These are phyloP conservation scores for Aeoliscus strigatus DNA, from an alignment of 2,797 vertebrate genomes.

Conservation along the genomic window DNA sequence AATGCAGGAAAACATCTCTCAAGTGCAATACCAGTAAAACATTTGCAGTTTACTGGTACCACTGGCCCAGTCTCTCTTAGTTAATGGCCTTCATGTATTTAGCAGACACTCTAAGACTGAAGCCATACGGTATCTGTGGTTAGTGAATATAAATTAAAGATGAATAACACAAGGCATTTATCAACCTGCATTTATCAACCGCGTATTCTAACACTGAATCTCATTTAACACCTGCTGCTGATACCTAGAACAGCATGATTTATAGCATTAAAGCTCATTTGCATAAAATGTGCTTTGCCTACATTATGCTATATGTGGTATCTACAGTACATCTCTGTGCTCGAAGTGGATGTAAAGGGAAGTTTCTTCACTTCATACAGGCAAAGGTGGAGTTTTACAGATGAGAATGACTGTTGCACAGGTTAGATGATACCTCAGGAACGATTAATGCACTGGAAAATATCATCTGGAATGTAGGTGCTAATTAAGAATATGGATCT, in stretches of 20 bases:
- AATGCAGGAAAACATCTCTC: no score
- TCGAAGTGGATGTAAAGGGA: conserved; percentile 4
- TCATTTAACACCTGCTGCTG: conserved; percentile 62
- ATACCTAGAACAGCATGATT: conserved; percentile 40
- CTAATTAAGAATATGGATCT: conserved; percentile 65
- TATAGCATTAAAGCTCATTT: conserved; percentile 42
- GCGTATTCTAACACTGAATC: conserved; percentile 55
- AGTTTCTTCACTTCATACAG: no score
- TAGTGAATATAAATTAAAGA: conserved; percentile 47
- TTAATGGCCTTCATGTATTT: conserved; percentile 9
- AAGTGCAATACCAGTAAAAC: no score
- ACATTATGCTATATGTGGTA: conserved; percentile 7
- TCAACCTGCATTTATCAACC: conserved; percentile 33
- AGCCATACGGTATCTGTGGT: conserved; percentile 14
- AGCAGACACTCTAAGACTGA: conserved; percentile 21
- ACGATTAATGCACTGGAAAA: conserved; percentile 60
- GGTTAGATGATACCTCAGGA: no score
- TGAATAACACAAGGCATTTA: conserved; percentile 32
- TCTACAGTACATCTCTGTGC: conserved; percentile 2
- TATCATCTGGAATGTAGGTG: conserved; percentile 48
- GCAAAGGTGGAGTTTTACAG: no score
- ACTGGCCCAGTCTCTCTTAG: no score
- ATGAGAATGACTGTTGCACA: no score
- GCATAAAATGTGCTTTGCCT: conserved; percentile 29
- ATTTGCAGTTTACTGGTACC: no score